These are phyloP conservation scores for Hiodon alosoides DNA, from an alignment of 2,113 vertebrate species.

Conservation along the genomic window DNA sequence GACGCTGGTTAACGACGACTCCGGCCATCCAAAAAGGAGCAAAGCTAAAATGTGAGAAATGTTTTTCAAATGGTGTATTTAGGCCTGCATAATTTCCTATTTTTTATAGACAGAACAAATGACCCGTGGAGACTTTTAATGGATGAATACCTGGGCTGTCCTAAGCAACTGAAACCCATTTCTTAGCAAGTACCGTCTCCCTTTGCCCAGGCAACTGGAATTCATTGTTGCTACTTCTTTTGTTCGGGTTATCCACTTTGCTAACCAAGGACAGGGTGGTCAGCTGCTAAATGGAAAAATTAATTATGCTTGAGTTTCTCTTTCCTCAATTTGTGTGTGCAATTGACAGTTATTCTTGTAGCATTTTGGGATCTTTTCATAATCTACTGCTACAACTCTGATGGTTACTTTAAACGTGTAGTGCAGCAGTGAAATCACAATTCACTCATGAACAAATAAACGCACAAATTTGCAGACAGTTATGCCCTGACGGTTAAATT, in stretches of 20 bases:
- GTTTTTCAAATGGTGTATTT: constrained; percentile 61
- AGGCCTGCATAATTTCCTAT: constrained; percentile 53
- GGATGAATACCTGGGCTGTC: constrained; percentile 38
- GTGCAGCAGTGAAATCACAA: too few species aligned
- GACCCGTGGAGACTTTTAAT: constrained; percentile 45
- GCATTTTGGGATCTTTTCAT: not conserved
- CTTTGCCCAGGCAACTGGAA: constrained; percentile 24
- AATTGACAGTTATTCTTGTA: constrained; percentile 8
- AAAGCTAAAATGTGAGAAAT: constrained; percentile 56
- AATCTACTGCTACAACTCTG: too few species aligned
- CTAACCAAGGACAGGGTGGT: constrained; percentile 22
- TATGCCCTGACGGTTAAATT: too few species aligned
- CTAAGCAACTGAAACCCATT: constrained; percentile 55
- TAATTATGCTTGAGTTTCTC: constrained; percentile 13
- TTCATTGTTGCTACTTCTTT: constrained; percentile 22
- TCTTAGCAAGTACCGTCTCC: constrained; percentile 28
- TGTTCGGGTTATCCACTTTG: constrained; percentile 11
- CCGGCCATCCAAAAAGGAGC: constrained; percentile 35
- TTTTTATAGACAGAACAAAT: constrained; percentile 44
- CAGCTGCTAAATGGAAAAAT: constrained; percentile 21
- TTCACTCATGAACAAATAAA: too few species aligned
- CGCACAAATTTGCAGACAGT: too few species aligned
- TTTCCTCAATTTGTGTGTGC: constrained; percentile 8
- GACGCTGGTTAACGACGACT: constrained; percentile 38
- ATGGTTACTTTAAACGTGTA: too few species aligned